A percentile compares a stretch with the other conserved stretches of the same genome.
These are phyloP conservation scores for Potamilus streckersoni DNA, from an alignment of 1,140 invertebrate genomes.

Conservation along the genomic window DNA sequence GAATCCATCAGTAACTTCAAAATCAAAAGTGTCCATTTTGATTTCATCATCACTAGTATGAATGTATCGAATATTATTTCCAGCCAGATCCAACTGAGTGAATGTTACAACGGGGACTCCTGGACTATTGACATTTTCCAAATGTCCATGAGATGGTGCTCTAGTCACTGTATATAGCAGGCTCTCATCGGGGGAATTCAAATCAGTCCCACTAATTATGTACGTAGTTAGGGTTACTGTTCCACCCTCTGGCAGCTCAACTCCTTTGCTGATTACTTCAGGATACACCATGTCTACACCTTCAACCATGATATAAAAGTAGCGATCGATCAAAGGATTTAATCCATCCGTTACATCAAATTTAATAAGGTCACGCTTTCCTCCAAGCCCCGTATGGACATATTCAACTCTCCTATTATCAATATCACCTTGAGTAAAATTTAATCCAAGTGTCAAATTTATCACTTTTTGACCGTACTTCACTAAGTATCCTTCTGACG, in stretches of 20 bases:
- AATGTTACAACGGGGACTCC: conserved; percentile 64
- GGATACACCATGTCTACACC: conserved; percentile 65
- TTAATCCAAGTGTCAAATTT: conserved; percentile 63
- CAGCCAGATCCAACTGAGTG: conserved; percentile 66
- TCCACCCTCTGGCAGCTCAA: conserved; percentile 66
- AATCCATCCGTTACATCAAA: conserved; percentile 68
- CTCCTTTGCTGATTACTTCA: conserved; percentile 62
- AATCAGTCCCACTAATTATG: conserved; percentile 64
- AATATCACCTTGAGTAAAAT: conserved; percentile 68
- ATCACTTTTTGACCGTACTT: conserved; percentile 27
- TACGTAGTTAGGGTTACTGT: conserved; percentile 63
- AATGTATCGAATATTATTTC: conserved; percentile 66
- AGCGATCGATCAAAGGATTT: conserved; percentile 66
- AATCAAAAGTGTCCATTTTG: conserved; percentile 68
- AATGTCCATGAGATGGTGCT: conserved; percentile 62
- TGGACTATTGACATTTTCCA: conserved; percentile 62
- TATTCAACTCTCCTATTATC: conserved; percentile 63
- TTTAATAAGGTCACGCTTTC: conserved; percentile 66
- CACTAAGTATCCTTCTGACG: conserved; percentile 63
- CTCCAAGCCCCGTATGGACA: conserved; percentile 62
- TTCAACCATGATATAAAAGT: conserved; percentile 67
- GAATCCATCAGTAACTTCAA: conserved; percentile 68
- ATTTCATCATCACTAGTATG: conserved; percentile 65
- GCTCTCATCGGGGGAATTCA: conserved; percentile 61
- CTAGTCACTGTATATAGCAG: conserved; percentile 65